Base-by-base conservation (phyloP, 2,113 vertebrate genomes). In the Phasianus colchicus region DNA sequence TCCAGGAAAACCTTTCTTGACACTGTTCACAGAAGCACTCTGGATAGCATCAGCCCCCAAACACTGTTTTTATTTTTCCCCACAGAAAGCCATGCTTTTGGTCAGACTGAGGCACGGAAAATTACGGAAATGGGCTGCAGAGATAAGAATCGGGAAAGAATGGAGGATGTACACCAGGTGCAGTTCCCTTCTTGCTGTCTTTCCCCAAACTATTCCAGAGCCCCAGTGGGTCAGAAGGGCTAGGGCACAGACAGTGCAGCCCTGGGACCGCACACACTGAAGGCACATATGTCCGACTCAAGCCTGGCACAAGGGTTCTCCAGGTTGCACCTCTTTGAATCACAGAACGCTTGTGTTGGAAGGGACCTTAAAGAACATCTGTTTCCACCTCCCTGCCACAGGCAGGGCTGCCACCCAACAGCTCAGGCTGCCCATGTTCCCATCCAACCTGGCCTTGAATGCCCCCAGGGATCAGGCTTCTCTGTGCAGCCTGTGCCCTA, bases 211-310 rank as follows among this genome's bases (percentile, higher is more conserved):
- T 20, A 6, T 29, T 69, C 36, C n/a, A 16, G 11, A 45, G 10
- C 29, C 55, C 9, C 30, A 34, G 50, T 8, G 17, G n/a, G 21
- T 61, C 54, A 52, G n/a, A 54, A 57, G n/a, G 32, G 50, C 57
- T 15, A n/a, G 6, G 17, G 32, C 45, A 29, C n/a, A 48, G 29
- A 11, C 21, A 69, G 34, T 13, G 15, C 0, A 0, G 65, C 40
- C 38, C 48, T 11, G 8, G 48, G 15, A 6, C 42, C 38, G 48
- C 19, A 24, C 19, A 9, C 43, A 22, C 55, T 38, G 50, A 43
- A 74, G 70, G 65, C 2, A 0, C 42, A 3, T 1, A 3, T 25
- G 25, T 40, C 50, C 60, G 30, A n/a, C 2, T 3, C 38, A 77
- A 54, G 57, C 16, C 34, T 11, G 12, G 43, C 16, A 3, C 54